phyloP scores from a whole-genome alignment of 1,140 invertebrate species.

The Scylla paramamosain region DNA sequence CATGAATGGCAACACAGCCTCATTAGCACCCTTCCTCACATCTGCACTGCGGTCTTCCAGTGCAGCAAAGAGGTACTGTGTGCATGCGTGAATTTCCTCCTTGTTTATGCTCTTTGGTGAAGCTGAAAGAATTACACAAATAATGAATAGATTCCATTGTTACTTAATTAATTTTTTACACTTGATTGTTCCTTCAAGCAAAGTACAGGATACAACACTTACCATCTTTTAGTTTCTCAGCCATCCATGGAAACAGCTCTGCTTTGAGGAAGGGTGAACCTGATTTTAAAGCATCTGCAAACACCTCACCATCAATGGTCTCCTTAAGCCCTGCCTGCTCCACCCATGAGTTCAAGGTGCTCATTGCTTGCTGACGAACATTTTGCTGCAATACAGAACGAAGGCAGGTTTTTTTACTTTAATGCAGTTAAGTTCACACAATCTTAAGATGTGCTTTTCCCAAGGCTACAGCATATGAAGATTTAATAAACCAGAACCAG shows the following conservation, averaged over 20 bases:
- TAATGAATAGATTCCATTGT: not conserved
- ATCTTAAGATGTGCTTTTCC: not conserved
- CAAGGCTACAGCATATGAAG: not conserved
- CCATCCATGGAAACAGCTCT: conserved; percentile 92
- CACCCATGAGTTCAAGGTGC: conserved; percentile 91
- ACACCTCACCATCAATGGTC: conserved; percentile 94
- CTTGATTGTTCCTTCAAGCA: not conserved
- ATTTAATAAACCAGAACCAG: not conserved
- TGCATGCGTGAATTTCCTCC: conserved; percentile 89
- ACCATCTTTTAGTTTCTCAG: conserved; percentile 89
- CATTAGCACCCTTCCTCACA: conserved; percentile 93
- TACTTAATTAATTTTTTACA: not conserved
- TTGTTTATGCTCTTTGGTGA: conserved; percentile 80
- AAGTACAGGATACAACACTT: conserved; percentile 77
- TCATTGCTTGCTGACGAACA: conserved; percentile 88
- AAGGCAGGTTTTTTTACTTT: not conserved
- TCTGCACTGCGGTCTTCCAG: conserved; percentile 95
- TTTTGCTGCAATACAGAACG: conserved; percentile 83
- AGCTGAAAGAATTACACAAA: conserved; percentile 54
- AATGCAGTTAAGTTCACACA: not conserved
- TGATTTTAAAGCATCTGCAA: conserved; percentile 90
- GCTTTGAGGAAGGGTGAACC: conserved; percentile 91
- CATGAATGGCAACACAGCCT: conserved; percentile 95
- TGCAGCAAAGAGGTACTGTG: conserved; percentile 90
- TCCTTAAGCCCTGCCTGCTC: conserved; percentile 86